Evolutionary conservation across 2,888 invertebrate genomes (phyloP).

Genomic region (Epistrophe grossulariae): DNA sequence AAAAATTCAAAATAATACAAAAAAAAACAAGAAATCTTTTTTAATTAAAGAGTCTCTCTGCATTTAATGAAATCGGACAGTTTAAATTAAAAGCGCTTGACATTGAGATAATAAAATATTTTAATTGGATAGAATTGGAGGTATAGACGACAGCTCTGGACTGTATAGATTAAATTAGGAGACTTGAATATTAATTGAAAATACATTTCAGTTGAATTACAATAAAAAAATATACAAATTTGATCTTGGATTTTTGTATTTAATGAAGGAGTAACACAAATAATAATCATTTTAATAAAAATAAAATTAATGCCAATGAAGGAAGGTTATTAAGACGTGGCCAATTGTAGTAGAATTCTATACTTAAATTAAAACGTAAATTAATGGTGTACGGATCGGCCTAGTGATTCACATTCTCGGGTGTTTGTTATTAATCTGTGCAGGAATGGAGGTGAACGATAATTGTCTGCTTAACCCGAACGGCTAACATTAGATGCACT

Average conservation of each 20-base stretch:
- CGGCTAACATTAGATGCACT: too few relatives aligned
- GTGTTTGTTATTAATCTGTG: too few relatives aligned
- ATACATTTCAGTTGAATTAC: slow-evolving; percentile 18
- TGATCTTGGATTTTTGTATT: slow-evolving; percentile 16
- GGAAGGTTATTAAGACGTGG: background rate
- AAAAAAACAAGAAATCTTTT: slow-evolving; percentile 2
- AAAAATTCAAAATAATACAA: background rate
- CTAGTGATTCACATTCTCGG: too few relatives aligned
- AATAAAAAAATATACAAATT: slow-evolving; percentile 13
- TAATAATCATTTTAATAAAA: background rate
- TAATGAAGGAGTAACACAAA: slow-evolving; percentile 7
- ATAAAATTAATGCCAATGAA: background rate
- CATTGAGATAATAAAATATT: slow-evolving; percentile 47
- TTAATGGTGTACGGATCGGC: too few relatives aligned
- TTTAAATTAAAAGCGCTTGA: slow-evolving; percentile 58
- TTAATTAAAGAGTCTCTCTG: slow-evolving; percentile 22
- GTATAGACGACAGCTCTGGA: slow-evolving; percentile 27
- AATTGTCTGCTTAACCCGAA: too few relatives aligned
- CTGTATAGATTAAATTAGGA: slow-evolving; percentile 1
- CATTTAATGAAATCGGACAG: slow-evolving; percentile 26
- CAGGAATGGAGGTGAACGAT: too few relatives aligned
- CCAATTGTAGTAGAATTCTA: background rate
- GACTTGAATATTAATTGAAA: slow-evolving; percentile 43
- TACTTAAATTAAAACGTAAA: too few relatives aligned
- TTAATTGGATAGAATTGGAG: slow-evolving; percentile 63